Conservation (phyloP, 2,113 vertebrate genomes). For the Kryptolebias marmoratus region DNA sequence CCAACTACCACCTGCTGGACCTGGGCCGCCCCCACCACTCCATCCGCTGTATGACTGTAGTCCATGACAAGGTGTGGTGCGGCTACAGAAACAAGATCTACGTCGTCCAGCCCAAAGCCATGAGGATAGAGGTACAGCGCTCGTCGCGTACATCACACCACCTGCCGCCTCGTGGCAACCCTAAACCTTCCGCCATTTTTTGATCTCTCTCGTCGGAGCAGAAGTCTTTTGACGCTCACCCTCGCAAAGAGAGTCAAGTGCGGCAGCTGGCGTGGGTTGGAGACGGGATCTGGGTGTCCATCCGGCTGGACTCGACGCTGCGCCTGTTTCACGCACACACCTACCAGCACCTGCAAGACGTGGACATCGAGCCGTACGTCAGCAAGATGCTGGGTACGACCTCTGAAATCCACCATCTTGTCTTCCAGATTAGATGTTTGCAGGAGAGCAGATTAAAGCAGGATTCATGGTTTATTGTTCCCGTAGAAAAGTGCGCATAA, state of each 20-base stretch:
- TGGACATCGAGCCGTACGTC: conserved; percentile 98
- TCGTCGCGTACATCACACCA: background rate
- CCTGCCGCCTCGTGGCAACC: background rate
- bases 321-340: conserved; percentile 97
- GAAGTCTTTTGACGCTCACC: conserved; percentile 97
- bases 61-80: conserved; percentile 96
- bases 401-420: background rate
- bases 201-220: conserved; percentile 54
- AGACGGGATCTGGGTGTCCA: conserved; percentile 99
- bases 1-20: conserved; percentile 96
- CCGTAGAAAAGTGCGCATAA: no score
- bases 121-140: conserved; percentile 93
- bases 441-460: no score
- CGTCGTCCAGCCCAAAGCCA: conserved; percentile 96
- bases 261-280: conserved; percentile 97
- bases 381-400: conserved; percentile 96
- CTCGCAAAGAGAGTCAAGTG: conserved; percentile 96
- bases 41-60: conserved; percentile 97
- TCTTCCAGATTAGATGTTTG: background rate
- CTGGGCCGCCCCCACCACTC: conserved; percentile 96
- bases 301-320: conserved; percentile 94
- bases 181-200: background rate
- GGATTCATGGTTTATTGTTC: no score
- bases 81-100: conserved; percentile 99
- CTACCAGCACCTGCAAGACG: conserved; percentile 96